These are phyloP conservation scores for Mallotus villosus DNA, from an alignment of 2,797 vertebrate genomes.

Conservation along the genomic window DNA sequence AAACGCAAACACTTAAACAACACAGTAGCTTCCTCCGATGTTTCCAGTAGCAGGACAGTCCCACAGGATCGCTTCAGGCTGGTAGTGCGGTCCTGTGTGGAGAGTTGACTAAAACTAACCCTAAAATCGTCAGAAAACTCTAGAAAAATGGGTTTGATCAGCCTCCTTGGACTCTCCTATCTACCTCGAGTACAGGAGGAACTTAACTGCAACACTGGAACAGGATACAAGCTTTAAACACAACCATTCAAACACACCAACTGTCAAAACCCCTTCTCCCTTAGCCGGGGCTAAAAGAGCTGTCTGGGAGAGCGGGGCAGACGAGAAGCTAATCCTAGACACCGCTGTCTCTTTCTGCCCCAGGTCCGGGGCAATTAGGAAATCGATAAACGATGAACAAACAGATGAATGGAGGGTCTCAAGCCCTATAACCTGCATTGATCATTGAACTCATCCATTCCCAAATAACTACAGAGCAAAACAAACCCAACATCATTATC, in stretches of 20 bases:
- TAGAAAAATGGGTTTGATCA: no score
- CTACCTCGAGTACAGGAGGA: no score
- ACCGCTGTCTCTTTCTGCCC: no score
- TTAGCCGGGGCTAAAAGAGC: no score
- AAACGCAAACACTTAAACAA: slow-evolving; percentile 36
- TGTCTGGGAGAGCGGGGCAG: no score
- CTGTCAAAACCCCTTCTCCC: background rate
- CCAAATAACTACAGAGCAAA: background rate
- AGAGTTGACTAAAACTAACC: background rate
- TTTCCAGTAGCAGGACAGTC: slow-evolving; percentile 11
- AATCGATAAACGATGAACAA: background rate
- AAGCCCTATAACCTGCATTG: background rate
- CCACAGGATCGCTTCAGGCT: slow-evolving; percentile 9
- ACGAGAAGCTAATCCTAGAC: no score
- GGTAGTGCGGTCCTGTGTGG: background rate
- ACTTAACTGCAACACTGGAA: no score
- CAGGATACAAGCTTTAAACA: no score
- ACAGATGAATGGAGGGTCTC: background rate
- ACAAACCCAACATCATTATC: background rate
- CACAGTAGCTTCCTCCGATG: slow-evolving; percentile 1
- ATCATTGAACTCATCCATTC: background rate
- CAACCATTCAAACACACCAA: background rate
- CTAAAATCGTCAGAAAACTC: no score
- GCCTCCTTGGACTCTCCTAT: no score
- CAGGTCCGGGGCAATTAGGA: no score